Evolutionary conservation across 1,140 invertebrate genomes (phyloP).

Genomic region (Lethrus apterus): DNA sequence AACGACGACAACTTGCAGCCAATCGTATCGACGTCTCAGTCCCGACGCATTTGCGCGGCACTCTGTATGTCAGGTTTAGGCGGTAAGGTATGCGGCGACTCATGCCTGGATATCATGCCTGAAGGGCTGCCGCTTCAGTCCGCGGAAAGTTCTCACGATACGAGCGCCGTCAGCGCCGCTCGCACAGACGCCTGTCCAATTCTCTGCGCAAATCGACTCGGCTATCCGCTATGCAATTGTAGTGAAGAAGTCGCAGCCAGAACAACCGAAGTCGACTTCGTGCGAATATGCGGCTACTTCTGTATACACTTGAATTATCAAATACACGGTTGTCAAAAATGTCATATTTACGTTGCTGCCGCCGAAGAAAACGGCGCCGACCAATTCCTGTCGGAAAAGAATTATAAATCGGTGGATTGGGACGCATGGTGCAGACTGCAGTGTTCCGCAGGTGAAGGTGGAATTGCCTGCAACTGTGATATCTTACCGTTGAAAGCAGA

Average conservation of each 20-base stretch:
- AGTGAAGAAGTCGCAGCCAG: neutral
- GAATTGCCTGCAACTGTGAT: conserved; percentile 11
- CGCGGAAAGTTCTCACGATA: conserved; percentile 9
- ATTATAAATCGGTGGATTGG: conserved; percentile 34
- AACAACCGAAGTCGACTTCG: conserved; percentile 31
- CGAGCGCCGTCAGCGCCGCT: conserved; percentile 10
- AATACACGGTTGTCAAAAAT: conserved; percentile 28
- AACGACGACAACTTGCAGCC: conserved; percentile 23
- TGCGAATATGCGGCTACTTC: conserved; percentile 34
- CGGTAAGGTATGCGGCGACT: conserved; percentile 37
- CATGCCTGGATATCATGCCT: conserved; percentile 35
- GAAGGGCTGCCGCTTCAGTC: conserved; percentile 26
- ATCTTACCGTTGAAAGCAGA: conserved; percentile 14
- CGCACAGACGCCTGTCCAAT: conserved; percentile 35
- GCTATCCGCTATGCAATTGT: conserved; percentile 37
- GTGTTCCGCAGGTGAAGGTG: conserved; percentile 44
- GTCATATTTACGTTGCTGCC: conserved; percentile 19
- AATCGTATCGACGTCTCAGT: conserved; percentile 31
- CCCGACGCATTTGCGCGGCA: conserved; percentile 37
- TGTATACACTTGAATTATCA: conserved; percentile 33
- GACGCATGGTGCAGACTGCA: conserved; percentile 42
- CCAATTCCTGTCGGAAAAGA: neutral
- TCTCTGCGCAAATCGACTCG: conserved; percentile 38
- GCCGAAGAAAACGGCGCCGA: neutral
- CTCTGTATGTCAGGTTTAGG: conserved; percentile 41